Evolutionary conservation across 2,888 invertebrate genomes (phyloP).

Genomic region (Volucella inflata): DNA sequence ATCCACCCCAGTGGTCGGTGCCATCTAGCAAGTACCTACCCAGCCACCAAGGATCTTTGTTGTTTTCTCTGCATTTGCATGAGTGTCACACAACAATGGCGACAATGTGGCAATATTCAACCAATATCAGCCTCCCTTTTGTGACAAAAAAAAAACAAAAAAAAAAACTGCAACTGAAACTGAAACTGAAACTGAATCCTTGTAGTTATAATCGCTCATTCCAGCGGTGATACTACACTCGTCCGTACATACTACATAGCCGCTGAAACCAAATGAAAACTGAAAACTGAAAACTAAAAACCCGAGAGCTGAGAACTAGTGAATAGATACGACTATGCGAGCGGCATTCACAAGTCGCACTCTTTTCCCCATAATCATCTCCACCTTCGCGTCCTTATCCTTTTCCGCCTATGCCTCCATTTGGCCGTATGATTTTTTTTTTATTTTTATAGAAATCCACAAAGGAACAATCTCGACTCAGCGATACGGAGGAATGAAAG

Average conservation of each 20-base stretch:
- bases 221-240: conserved; percentile 16
- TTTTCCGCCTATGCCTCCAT: conserved; percentile 56
- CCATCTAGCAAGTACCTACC: conserved; percentile 14
- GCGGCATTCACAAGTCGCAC: conserved; percentile 36
- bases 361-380: background rate
- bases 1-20: conserved; percentile 24
- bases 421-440: conserved; percentile 72
- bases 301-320: conserved; percentile 69
- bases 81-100: conserved; percentile 75
- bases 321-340: conserved; percentile 60
- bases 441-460: conserved; percentile 71
- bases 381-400: background rate
- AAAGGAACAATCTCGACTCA: conserved; percentile 74
- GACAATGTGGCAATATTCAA: conserved; percentile 74
- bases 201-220: conserved; percentile 53
- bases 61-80: conserved; percentile 74
- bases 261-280: conserved; percentile 70
- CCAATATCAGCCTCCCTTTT: conserved; percentile 55
- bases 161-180: conserved; percentile 37
- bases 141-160: conserved; percentile 13
- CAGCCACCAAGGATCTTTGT: conserved; percentile 56
- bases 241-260: background rate
- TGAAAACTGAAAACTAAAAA: background rate
- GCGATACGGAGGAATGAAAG: conserved; percentile 32
- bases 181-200: conserved; percentile 56